These are phyloP conservation scores for Archegozetes longisetosus DNA, from an alignment of 1,140 invertebrate species.

Conservation along the genomic window DNA sequence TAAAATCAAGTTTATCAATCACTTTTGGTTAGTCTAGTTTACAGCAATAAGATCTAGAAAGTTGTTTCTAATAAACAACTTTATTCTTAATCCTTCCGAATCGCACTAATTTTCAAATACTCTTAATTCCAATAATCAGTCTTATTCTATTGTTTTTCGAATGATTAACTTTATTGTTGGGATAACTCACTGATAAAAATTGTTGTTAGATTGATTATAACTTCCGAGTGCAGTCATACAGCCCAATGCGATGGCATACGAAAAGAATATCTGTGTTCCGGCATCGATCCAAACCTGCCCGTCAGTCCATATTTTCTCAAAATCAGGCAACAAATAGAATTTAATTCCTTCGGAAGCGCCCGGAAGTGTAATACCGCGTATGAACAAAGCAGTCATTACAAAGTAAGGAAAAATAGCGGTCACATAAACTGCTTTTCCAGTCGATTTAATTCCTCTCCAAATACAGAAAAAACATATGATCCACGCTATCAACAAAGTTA, in stretches of 20 bases:
- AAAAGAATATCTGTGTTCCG: conserved; percentile 33
- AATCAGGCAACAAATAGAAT: conserved; percentile 40
- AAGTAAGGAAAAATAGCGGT: conserved; percentile 41
- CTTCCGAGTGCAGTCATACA: conserved; percentile 26
- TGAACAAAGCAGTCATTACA: conserved; percentile 54
- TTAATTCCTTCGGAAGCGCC: conserved; percentile 56
- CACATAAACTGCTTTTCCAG: conserved; percentile 28
- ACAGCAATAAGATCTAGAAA: too few species aligned
- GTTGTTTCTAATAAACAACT: too few species aligned
- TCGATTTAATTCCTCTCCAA: conserved; percentile 40
- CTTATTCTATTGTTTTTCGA: too few species aligned
- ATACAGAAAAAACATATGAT: conserved; percentile 40
- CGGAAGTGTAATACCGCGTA: conserved; percentile 51
- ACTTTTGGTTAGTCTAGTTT: too few species aligned
- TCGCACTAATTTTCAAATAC: too few species aligned
- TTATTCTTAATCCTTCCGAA: too few species aligned
- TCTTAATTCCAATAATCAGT: too few species aligned
- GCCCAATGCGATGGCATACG: conserved; percentile 35
- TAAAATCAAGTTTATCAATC: too few species aligned
- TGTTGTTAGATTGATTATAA: conserved; percentile 26
- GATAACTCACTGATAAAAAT: conserved; percentile 21
- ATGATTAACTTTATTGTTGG: neutral
- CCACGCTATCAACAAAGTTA: conserved; percentile 41
- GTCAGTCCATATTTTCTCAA: conserved; percentile 28
- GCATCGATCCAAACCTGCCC: conserved; percentile 32